Base-by-base conservation (phyloP, 1,140 invertebrate species). In the Ooceraea biroi region DNA sequence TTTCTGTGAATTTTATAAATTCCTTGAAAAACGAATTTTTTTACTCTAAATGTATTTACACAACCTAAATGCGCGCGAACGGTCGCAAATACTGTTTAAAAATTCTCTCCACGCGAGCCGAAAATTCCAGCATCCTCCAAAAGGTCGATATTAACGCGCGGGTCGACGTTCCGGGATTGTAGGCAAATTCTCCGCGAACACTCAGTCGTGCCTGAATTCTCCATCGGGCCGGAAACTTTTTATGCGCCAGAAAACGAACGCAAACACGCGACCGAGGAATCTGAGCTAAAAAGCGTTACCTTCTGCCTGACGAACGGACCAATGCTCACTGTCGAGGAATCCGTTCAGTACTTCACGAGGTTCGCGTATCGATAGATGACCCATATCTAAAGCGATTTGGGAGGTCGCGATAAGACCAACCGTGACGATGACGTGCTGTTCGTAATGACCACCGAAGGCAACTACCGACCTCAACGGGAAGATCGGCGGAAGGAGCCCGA, bases 261-360 rank as follows among this genome's bases (percentile, higher is more conserved):
- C 25, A 14, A 14, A 12, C 12, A 25, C 50, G 19, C 63, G 30
- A 11, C 17, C 30, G 8, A 85, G 66, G 82, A 57, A 44, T 65
- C n/a, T 30, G n/a, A n/a, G n/a, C n/a, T n/a, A n/a, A n/a, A 60
- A 41, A 44, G 12, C 36, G 14, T 55, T n/a, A n/a, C 25, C 14
- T 48, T 80, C 73, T 12, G 48, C 22, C 7, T 7, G 36, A 11
- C n/a, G 25, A 66, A 17, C 8, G 44, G 22, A 0, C 8, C 22
- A n/a, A 22, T 65, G 12, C 36, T n/a, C 25, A 30, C n/a, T 36
- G 0, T 27, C 22, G 57, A 82, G 10, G 65, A 50, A 1, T 66
- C 73, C 83, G 73, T 85, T 68, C 27, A 48, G 2, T 19, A 36
- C 10, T 7, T 55, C 46, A 17, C 11, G 27, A 58, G 30, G 10